phyloP scores from a whole-genome alignment of 2,888 invertebrate species.

The Baronia brevicornis region DNA sequence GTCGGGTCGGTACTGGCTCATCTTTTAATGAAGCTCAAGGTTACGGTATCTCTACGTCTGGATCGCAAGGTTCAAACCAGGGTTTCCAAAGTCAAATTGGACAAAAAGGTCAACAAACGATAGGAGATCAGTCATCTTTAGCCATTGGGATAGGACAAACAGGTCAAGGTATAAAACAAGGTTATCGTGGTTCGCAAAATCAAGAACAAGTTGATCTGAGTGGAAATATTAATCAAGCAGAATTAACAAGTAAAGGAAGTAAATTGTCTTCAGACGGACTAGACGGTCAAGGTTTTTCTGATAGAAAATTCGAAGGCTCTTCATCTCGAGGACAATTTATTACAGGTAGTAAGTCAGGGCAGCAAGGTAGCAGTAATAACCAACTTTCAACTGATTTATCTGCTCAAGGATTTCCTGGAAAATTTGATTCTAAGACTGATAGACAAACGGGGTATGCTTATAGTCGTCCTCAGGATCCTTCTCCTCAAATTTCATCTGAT shows the following conservation, averaged over 20 bases:
- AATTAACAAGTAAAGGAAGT: too few relatives aligned
- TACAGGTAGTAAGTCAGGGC: too few relatives aligned
- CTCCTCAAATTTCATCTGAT: constrained; percentile 5
- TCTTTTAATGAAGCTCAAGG: constrained; percentile 19
- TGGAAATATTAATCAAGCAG: too few relatives aligned
- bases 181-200: not conserved
- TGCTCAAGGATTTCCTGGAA: too few relatives aligned
- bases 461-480: constrained; percentile 20
- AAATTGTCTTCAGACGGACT: too few relatives aligned
- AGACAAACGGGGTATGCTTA: constrained; percentile 24
- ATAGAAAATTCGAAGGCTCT: too few relatives aligned
- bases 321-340: too few relatives aligned
- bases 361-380: too few relatives aligned
- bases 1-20: constrained; percentile 16
- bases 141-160: constrained; percentile 6
- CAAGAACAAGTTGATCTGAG: too few relatives aligned
- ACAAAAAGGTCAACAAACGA: constrained; percentile 1
- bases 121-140: not conserved
- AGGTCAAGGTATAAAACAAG: constrained; percentile 1
- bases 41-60: constrained; percentile 10
- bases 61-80: constrained; percentile 10
- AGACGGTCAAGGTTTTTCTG: too few relatives aligned
- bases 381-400: too few relatives aligned
- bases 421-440: too few relatives aligned
- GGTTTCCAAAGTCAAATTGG: constrained; percentile 11